Base-by-base conservation (phyloP, 2,113 vertebrate species). In the Coryphaenoides rupestris region DNA sequence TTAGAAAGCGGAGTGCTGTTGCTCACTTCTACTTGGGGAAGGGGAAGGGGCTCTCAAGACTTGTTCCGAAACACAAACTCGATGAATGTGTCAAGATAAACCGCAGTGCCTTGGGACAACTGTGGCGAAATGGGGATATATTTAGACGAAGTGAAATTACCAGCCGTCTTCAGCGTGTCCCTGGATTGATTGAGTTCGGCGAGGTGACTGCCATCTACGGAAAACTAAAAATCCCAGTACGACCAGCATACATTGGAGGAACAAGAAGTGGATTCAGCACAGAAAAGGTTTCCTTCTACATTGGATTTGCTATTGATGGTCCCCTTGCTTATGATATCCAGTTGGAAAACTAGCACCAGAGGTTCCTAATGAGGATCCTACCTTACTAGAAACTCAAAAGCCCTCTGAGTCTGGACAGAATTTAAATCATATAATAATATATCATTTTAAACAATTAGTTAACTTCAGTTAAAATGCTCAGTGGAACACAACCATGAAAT, bases 301-400 rank as follows among this genome's bases (percentile, higher is more conserved):
- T 88, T 50, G 86, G 86, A 0, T 88, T 88, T 70, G 81, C 86
- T 0, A 80, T 88, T 59, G 63, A 86, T 33, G 83, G 86, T 47
- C 84, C 80, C 0, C 9, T 87, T 19, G 84, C 86, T 4, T 88
- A 86, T 50, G 74, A 85, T 60, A 79, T 86, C 50, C 60, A 80
- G 2, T 74, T 65, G 68, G 70, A 80, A 68, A 78, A 79, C 50
- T 78, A 74, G 0, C 5, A 21, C n/a, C 50, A 15, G 17, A 53
- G 15, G 6, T 5, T 19, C 17, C 19, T 12, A 40, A 40, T 21
- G 19, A 54, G 2, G n/a, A 16, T 19, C 49, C 5, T 52, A n/a
- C n/a, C n/a, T n/a, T n/a, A n/a, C n/a, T n/a, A n/a, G n/a, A n/a
- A n/a, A n/a, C n/a, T n/a, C n/a, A n/a, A n/a, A n/a, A 40, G 33